These are phyloP conservation scores for Hecatera dysodea DNA, from an alignment of 2,888 invertebrate species.

Conservation along the genomic window DNA sequence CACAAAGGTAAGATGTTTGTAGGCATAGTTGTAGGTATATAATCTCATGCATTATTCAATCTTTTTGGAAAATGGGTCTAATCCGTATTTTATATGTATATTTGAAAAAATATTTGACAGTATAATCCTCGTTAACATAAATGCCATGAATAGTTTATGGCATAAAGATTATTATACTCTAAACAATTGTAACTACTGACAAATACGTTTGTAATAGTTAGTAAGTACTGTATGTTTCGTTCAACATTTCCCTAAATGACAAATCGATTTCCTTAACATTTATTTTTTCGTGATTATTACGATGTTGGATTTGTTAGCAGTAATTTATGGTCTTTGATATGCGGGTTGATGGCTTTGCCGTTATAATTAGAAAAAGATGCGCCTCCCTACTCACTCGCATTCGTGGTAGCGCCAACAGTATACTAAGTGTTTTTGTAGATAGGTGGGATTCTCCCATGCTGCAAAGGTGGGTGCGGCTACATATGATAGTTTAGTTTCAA, in stretches of 20 bases:
- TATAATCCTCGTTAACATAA: conserved; percentile 8
- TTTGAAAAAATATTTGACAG: conserved; percentile 11
- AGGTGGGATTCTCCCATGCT: too few species aligned
- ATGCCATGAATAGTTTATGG: not conserved
- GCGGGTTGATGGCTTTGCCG: too few species aligned
- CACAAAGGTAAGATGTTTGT: conserved; percentile 28
- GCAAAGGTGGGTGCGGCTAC: too few species aligned
- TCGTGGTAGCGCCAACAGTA: too few species aligned
- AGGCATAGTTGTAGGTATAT: conserved; percentile 27
- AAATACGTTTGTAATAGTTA: not conserved
- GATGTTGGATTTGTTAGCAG: not conserved
- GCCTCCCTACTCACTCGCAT: too few species aligned
- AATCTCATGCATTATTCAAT: conserved; percentile 37
- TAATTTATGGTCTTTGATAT: conserved; percentile 11
- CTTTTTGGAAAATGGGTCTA: conserved; percentile 13
- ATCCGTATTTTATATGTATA: conserved; percentile 26
- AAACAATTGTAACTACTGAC: not conserved
- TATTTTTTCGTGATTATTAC: not conserved
- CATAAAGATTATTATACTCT: not conserved
- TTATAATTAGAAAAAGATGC: too few species aligned
- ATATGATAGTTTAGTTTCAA: too few species aligned
- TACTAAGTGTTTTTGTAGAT: too few species aligned
- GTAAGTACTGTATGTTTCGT: not conserved
- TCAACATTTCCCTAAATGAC: conserved; percentile 16
- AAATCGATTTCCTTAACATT: conserved; percentile 14